Conservation (phyloP, 2,113 vertebrate genomes). For the Nycticryphes semicollaris region DNA sequence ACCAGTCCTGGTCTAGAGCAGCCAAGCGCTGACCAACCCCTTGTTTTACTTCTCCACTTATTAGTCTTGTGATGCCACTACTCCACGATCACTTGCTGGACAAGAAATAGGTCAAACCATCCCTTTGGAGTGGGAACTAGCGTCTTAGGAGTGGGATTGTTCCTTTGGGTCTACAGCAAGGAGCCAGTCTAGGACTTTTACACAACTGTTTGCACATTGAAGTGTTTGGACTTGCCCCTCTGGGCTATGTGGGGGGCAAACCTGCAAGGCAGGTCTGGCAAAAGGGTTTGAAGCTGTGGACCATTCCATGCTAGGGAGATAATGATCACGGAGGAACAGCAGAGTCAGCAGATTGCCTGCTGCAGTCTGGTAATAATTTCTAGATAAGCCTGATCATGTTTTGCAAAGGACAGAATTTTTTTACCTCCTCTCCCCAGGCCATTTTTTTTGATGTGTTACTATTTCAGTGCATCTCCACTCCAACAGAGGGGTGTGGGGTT, state of each 20-base stretch:
- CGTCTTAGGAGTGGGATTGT: not conserved
- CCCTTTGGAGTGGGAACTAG: not conserved
- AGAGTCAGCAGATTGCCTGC: not conserved
- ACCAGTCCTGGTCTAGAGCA: not conserved
- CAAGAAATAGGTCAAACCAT: not conserved
- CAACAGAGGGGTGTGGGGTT: not conserved
- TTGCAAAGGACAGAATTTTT: not conserved
- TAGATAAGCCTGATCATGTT: not conserved
- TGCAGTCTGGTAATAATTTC: not conserved
- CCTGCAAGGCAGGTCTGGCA: not conserved
- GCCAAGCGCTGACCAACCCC: not conserved
- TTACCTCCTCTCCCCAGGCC: not conserved
- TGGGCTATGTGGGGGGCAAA: not conserved
- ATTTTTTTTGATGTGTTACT: not conserved
- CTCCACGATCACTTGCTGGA: not conserved
- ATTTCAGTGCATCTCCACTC: not conserved
- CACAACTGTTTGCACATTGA: not conserved
- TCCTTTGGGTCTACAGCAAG: not conserved
- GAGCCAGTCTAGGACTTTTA: not conserved
- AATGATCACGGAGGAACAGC: not conserved
- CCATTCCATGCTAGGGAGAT: not conserved
- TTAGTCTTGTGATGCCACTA: not conserved
- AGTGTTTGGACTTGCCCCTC: not conserved
- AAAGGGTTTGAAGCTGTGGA: not conserved
- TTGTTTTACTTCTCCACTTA: not conserved